Evolutionary conservation across 2,888 invertebrate species (phyloP).

Genomic region (Coronaproctus castanopsis): DNA sequence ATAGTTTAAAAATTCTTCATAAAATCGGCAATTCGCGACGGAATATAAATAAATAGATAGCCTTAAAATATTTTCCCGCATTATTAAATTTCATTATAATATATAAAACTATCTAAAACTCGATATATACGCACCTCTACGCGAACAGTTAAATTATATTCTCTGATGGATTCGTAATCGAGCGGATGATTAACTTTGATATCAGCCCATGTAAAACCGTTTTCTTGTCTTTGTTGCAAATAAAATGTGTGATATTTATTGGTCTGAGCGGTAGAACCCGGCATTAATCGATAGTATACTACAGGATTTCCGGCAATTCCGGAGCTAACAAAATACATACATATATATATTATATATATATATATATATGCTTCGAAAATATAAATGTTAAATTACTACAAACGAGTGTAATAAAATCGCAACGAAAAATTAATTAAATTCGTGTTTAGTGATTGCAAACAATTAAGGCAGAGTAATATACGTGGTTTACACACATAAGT

Average conservation of each 20-base stretch:
- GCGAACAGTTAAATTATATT: conserved; percentile 84
- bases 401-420: background rate
- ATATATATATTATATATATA: no score
- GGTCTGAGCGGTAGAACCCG: conserved; percentile 85
- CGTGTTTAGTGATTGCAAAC: no score
- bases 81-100: no score
- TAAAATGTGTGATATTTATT: conserved; percentile 92
- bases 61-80: no score
- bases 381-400: background rate
- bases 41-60: no score
- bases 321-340: conserved; percentile 37
- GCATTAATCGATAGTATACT: conserved; percentile 87
- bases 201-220: conserved; percentile 85
- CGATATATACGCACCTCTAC: conserved; percentile 62
- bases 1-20: no score
- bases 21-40: no score
- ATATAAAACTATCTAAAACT: no score
- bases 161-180: conserved; percentile 85
- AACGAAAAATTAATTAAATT: no score
- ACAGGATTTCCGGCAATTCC: conserved; percentile 91
- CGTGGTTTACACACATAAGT: no score
- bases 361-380: background rate
- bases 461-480: no score
- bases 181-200: conserved; percentile 89
- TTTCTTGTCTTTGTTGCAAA: conserved; percentile 78